phyloP scores from a whole-genome alignment of 2,113 vertebrate species.

The Nanorana parkeri region DNA sequence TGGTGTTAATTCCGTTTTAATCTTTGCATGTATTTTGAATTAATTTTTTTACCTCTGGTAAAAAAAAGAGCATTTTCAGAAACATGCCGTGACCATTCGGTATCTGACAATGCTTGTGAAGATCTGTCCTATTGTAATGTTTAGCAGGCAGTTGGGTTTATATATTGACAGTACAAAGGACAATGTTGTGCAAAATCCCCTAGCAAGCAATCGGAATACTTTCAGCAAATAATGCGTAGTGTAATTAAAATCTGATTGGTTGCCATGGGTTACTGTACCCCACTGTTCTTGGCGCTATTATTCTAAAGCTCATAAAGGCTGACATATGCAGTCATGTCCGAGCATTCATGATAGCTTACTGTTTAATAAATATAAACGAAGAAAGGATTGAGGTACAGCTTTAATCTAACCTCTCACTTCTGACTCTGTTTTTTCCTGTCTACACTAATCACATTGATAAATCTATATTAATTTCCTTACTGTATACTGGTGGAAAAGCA shows the following conservation, averaged over 20 bases:
- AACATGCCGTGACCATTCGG: conserved; percentile 35
- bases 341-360: conserved; percentile 60
- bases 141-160: no score
- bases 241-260: no score
- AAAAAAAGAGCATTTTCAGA: conserved; percentile 72
- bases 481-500: conserved; percentile 64
- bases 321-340: conserved; percentile 71
- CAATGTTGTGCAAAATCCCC: no score
- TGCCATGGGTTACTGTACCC: no score
- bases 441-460: conserved; percentile 77
- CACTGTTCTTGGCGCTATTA: no score
- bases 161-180: no score
- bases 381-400: conserved; percentile 74
- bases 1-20: conserved; percentile 74
- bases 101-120: conserved; percentile 74
- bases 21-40: conserved; percentile 80
- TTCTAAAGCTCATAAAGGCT: conserved; percentile 67
- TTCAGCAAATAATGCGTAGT: no score
- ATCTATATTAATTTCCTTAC: conserved; percentile 76
- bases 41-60: conserved; percentile 65
- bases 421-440: conserved; percentile 58
- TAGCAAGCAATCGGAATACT: no score
- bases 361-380: conserved; percentile 7
- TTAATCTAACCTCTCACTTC: conserved; percentile 72
- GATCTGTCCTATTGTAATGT: conserved; percentile 10